Conservation (phyloP, 2,113 vertebrate species). For the Pomatostomus ruficeps region DNA sequence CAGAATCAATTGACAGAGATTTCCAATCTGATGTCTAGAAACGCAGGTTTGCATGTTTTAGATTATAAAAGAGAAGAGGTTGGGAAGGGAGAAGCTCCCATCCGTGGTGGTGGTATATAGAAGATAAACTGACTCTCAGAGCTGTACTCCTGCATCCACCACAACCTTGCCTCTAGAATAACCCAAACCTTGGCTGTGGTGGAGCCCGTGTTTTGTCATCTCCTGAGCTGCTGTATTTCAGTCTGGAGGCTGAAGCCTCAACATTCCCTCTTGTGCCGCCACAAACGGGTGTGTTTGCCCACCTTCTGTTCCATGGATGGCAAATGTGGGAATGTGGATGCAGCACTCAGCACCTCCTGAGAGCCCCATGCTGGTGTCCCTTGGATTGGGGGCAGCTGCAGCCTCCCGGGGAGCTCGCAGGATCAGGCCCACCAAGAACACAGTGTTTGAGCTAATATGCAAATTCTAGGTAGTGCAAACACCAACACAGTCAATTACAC, state of each 20-base stretch:
- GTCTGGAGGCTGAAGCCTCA: background rate
- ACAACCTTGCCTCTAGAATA: background rate
- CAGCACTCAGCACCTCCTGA: background rate
- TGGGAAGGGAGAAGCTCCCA: background rate
- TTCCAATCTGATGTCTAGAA: background rate
- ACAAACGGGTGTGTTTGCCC: background rate
- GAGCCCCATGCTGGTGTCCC: background rate
- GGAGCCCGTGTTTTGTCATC: background rate
- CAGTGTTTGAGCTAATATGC: slow-evolving; percentile 46
- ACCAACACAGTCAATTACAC: slow-evolving; percentile 59
- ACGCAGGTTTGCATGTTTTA: background rate
- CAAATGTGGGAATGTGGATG: background rate
- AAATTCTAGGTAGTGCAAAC: slow-evolving; percentile 66
- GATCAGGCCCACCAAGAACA: background rate
- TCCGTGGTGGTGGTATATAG: background rate
- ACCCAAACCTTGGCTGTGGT: background rate
- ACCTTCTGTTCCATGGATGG: background rate
- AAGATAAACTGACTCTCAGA: background rate
- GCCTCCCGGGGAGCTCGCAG: background rate
- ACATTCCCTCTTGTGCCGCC: rapidly evolving
- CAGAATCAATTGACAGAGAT: background rate
- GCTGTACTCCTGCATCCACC: background rate
- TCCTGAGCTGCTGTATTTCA: background rate
- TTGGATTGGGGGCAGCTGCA: background rate
- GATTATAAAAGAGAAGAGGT: background rate